Conservation (phyloP, 2,113 vertebrate species). For the Motacilla tschutschensis region DNA sequence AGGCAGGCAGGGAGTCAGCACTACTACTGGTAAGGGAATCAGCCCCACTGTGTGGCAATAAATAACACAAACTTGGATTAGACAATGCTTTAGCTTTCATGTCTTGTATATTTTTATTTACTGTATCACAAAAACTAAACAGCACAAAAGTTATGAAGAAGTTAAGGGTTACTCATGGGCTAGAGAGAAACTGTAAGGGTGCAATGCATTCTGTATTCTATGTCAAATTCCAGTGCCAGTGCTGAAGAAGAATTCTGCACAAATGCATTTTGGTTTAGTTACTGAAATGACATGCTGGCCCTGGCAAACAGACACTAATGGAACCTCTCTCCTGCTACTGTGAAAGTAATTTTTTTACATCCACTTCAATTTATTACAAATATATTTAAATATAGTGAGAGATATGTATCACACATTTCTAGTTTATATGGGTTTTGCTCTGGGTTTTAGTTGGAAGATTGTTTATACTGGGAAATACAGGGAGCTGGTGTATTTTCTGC, state of each 20-base stretch:
- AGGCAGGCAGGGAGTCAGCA: background rate
- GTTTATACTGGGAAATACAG: background rate
- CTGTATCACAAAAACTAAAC: background rate
- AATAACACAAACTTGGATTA: background rate
- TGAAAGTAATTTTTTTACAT: background rate
- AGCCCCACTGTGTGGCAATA: background rate
- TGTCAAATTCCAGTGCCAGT: background rate
- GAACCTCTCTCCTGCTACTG: background rate
- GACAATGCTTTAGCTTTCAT: background rate
- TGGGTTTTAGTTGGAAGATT: background rate
- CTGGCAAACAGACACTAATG: background rate
- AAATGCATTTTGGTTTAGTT: background rate
- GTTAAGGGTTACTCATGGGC: background rate
- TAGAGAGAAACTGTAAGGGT: background rate
- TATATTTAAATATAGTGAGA: background rate
- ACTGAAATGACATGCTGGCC: background rate
- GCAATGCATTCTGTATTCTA: fast-evolving
- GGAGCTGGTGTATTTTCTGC: background rate
- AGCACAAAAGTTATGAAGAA: background rate
- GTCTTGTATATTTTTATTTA: background rate
- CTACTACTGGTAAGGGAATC: background rate
- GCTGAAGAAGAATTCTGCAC: background rate
- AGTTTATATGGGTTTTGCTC: background rate
- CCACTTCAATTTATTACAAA: background rate
- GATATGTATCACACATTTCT: fast-evolving